A percentile compares a stretch with the other conserved stretches of the same genome.
These are phyloP conservation scores for Seriola dumerili DNA, from an alignment of 2,113 vertebrate species.

Conservation along the genomic window DNA sequence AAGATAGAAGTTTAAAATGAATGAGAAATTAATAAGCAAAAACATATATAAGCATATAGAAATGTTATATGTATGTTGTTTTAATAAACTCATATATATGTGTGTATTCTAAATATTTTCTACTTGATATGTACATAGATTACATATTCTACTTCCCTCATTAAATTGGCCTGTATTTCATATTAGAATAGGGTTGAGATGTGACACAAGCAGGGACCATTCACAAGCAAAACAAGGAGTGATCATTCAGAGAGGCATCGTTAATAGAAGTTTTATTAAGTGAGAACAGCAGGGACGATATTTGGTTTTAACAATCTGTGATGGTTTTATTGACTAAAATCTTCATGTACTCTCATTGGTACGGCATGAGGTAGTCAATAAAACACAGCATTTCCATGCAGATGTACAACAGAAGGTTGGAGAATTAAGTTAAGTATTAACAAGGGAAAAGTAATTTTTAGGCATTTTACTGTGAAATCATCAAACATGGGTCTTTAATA, in stretches of 20 bases:
- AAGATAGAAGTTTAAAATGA: too few relatives aligned
- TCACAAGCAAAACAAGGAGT: neutral
- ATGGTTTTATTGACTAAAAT: neutral
- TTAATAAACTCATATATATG: too few relatives aligned
- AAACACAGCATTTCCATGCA: neutral
- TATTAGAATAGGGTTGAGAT: neutral
- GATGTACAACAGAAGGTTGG: neutral
- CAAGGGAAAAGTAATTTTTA: neutral
- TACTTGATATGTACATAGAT: too few relatives aligned
- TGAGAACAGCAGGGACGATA: neutral
- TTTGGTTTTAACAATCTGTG: conserved; percentile 1
- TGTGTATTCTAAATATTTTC: too few relatives aligned
- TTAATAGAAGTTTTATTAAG: neutral
- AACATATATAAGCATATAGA: too few relatives aligned
- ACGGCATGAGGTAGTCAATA: neutral
- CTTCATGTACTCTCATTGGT: neutral
- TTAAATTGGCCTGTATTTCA: neutral
- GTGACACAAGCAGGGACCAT: neutral
- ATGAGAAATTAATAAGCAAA: too few relatives aligned
- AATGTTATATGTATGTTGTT: too few relatives aligned
- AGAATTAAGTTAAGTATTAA: neutral
- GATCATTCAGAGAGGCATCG: neutral
- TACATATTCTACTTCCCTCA: neutral
- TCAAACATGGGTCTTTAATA: conserved; percentile 2
- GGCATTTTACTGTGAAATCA: neutral